Percentiles rank a stretch among this genome's conserved stretches.
phyloP scores from a whole-genome alignment of 2,888 invertebrate genomes.

The Auanema sp. region DNA sequence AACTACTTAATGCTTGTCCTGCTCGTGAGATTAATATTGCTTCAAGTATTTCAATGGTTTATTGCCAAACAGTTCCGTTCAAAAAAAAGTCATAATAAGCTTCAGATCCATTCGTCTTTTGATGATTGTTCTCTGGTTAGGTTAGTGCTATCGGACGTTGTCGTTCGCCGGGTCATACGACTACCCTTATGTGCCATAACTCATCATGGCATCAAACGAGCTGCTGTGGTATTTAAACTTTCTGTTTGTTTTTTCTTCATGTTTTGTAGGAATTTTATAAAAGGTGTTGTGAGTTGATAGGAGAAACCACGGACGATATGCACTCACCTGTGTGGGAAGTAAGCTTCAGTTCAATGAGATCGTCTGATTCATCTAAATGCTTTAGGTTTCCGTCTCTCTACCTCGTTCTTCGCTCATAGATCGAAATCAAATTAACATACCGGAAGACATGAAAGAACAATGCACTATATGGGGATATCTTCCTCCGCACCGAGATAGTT shows the following conservation, averaged over 20 bases:
- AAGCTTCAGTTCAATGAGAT: not conserved
- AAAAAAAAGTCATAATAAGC: not conserved
- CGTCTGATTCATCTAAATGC: too few relatives aligned
- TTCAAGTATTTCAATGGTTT: not conserved
- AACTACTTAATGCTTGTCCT: constrained; percentile 2
- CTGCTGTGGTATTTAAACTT: not conserved
- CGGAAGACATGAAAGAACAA: constrained; percentile 3
- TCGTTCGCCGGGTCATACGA: constrained; percentile 4
- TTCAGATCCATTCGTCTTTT: constrained; percentile 5
- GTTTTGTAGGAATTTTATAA: not conserved
- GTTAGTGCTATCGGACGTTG: constrained; percentile 4
- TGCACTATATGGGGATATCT: constrained; percentile 2
- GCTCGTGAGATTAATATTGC: not conserved
- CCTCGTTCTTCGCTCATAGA: constrained; percentile 2
- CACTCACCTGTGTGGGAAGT: constrained; percentile 2
- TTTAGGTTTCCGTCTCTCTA: constrained; percentile 3
- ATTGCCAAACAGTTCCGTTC: not conserved
- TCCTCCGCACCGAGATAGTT: not conserved
- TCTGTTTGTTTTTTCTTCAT: not conserved
- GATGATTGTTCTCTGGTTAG: not conserved
- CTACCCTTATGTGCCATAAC: constrained; percentile 8
- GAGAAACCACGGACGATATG: constrained; percentile 5
- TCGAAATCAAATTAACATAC: not conserved
- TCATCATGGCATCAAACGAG: constrained; percentile 8
- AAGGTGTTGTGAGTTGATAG: not conserved